A percentile compares a stretch with the other conserved stretches of the same genome.
These are phyloP conservation scores for Mastigias papua DNA, from an alignment of 30 jellyfish, hydroid and myxozoan species.

Conservation along the genomic window DNA sequence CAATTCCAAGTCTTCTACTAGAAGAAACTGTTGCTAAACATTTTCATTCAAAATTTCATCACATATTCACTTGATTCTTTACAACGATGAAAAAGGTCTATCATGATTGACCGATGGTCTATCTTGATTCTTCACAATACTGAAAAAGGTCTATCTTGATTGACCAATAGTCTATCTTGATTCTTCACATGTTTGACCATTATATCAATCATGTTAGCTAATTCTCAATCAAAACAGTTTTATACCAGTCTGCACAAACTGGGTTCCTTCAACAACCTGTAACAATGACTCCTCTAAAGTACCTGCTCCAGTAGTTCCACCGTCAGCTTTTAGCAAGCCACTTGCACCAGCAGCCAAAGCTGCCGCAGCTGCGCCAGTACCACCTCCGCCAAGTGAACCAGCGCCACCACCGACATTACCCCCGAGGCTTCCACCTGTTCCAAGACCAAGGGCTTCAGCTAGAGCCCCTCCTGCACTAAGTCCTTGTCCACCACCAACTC, in stretches of 20 bases:
- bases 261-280: background rate
- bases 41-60: too few species aligned
- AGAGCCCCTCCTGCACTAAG: conserved; percentile 85
- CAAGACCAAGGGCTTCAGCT: conserved; percentile 77
- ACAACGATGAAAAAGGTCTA: too few species aligned
- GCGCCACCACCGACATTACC: conserved; percentile 91
- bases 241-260: background rate
- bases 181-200: too few species aligned
- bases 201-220: too few species aligned
- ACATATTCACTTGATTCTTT: too few species aligned
- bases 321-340: conserved; percentile 69
- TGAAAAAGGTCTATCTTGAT: too few species aligned
- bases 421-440: conserved; percentile 87
- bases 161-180: too few species aligned
- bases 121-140: too few species aligned
- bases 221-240: too few species aligned
- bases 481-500: conserved; percentile 83
- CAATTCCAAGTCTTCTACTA: too few species aligned
- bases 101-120: too few species aligned
- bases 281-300: background rate
- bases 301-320: conserved; percentile 86
- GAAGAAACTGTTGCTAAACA: too few species aligned
- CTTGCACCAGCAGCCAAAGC: conserved; percentile 85
- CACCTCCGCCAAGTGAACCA: conserved; percentile 80
- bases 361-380: conserved; percentile 77